These are phyloP conservation scores for Ianthella basta DNA, from an alignment of 37 sponge, comb jelly and placozoan species.

Conservation along the genomic window DNA sequence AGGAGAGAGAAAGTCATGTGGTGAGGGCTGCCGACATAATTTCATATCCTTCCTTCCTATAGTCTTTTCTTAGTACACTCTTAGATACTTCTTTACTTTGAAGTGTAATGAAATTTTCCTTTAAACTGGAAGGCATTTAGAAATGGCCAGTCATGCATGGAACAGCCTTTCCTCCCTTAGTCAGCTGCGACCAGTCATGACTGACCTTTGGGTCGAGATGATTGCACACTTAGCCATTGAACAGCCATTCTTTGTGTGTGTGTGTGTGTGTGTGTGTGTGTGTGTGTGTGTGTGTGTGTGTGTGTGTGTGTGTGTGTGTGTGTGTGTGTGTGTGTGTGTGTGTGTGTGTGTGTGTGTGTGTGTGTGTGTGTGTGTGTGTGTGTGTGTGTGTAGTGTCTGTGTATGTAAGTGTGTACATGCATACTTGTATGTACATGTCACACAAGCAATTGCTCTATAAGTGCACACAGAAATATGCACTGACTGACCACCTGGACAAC, in stretches of 20 bases:
- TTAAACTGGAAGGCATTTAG: too few relatives aligned
- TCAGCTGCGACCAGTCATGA: not conserved
- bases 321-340: constrained; percentile 41
- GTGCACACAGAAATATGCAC: too few relatives aligned
- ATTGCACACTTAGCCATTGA: not conserved
- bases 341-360: constrained; percentile 31
- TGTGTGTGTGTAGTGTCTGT: not conserved
- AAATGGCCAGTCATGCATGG: too few relatives aligned
- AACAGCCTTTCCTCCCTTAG: too few relatives aligned
- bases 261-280: constrained; percentile 9
- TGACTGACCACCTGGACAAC: too few relatives aligned
- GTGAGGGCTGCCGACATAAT: too few relatives aligned
- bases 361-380: constrained; percentile 30
- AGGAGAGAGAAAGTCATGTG: too few relatives aligned
- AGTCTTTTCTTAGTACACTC: too few relatives aligned
- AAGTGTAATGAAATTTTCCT: too few relatives aligned
- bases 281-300: constrained; percentile 31
- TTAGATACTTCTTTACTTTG: too few relatives aligned
- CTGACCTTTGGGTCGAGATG: not conserved
- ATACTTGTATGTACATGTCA: not conserved
- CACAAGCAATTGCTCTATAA: not conserved
- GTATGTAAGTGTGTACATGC: constrained; percentile 6
- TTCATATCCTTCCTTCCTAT: too few relatives aligned
- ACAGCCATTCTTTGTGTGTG: not conserved
- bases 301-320: constrained; percentile 39